phyloP scores from a whole-genome alignment of 2,797 vertebrate genomes.

The Rhodeus uyekii region DNA sequence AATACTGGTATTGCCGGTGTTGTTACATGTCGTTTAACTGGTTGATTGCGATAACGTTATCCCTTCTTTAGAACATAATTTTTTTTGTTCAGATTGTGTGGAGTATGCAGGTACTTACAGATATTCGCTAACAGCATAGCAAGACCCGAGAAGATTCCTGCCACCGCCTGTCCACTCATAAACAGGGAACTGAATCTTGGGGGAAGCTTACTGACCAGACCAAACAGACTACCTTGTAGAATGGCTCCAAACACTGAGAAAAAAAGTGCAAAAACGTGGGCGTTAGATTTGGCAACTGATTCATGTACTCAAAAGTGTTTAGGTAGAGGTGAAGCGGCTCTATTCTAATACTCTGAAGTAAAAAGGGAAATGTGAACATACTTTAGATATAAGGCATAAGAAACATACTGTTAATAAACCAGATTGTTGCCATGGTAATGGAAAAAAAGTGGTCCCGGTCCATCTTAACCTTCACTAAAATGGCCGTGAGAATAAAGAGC shows the following conservation, averaged over 20 bases:
- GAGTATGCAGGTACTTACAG: conserved; percentile 71
- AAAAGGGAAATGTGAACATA: neutral
- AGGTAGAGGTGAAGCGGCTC: neutral
- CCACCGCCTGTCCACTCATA: conserved; percentile 87
- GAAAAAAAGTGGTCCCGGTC: conserved; percentile 75
- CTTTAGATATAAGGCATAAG: neutral
- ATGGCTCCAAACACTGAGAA: conserved; percentile 79
- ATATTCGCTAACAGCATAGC: conserved; percentile 83
- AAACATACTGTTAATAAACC: conserved; percentile 86
- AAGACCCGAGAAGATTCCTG: conserved; percentile 82
- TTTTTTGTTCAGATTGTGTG: neutral
- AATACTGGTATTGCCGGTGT: too few relatives aligned
- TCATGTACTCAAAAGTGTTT: neutral
- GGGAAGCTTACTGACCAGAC: conserved; percentile 79
- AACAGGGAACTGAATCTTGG: conserved; percentile 80
- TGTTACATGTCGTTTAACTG: too few relatives aligned
- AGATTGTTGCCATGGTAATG: conserved; percentile 81
- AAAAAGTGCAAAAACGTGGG: neutral
- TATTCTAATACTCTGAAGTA: neutral
- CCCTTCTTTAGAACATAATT: neutral
- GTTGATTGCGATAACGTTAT: too few relatives aligned
- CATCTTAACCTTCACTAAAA: conserved; percentile 77
- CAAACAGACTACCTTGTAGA: conserved; percentile 85
- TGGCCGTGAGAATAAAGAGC: conserved; percentile 77
- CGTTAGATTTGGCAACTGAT: neutral